These are phyloP conservation scores for Drosophila pseudotakahashii DNA, from an alignment of 2,888 invertebrate genomes.

Conservation along the genomic window DNA sequence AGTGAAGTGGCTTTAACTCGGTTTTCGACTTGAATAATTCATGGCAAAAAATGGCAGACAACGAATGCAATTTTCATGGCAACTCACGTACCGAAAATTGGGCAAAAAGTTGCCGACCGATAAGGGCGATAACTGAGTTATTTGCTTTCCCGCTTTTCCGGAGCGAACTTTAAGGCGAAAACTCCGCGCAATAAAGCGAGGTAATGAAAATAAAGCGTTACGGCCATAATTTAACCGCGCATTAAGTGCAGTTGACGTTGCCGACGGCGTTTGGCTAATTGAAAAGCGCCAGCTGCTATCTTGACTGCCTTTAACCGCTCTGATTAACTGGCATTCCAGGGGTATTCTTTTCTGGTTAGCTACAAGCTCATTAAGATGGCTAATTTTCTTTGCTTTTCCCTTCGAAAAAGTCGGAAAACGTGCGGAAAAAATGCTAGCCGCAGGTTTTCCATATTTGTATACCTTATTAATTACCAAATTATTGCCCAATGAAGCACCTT, in stretches of 20 bases:
- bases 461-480: background rate
- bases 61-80: background rate
- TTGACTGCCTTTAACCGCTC: background rate
- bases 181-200: background rate
- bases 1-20: conserved; percentile 6
- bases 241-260: conserved; percentile 21
- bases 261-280: conserved; percentile 1
- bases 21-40: conserved; percentile 8
- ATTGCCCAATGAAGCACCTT: background rate
- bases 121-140: conserved; percentile 4
- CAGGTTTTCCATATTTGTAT: background rate
- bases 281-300: conserved; percentile 5
- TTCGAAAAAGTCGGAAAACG: background rate
- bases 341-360: background rate
- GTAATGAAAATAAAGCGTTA: conserved; percentile 29
- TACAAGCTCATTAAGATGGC: conserved; percentile 4
- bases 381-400: background rate
- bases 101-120: background rate
- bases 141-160: background rate
- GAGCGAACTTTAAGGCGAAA: conserved; percentile 2
- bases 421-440: no score
- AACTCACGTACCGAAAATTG: background rate
- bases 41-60: background rate
- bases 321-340: background rate
- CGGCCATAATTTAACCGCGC: conserved; percentile 19